Base-by-base conservation (phyloP, 2,888 invertebrate genomes). In the Trachelus tabidus region DNA sequence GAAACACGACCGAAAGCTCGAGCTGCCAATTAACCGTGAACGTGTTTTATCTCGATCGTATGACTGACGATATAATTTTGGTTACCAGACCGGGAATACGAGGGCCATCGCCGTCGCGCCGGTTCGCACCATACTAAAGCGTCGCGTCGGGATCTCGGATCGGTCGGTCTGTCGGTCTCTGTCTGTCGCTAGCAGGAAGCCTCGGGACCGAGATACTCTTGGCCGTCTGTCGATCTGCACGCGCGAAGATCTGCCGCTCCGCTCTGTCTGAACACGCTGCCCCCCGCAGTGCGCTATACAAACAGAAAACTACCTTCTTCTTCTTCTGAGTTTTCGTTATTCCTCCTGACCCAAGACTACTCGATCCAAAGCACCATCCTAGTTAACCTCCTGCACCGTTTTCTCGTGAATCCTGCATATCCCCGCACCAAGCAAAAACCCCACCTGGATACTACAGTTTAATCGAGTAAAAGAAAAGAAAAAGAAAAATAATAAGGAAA, bases 121-220 rank as follows among this genome's bases (percentile, higher is more conserved):
- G 97, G 92, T 97, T 96, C 92, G 96, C 97, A 91, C 97, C 97
- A 84, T 97, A 97, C 93, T 97, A 93, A 93, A 90, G 89, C 91
- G 90, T 89, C 91, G 91, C 87, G 90, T 88, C 89, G 87, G 82
- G 81, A 84, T 85, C 85, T 56, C 40, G 40, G 40, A 56, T 56
- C 86, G 86, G 86, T 86, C 89, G 89, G 87, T 88, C 87, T 85
- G 87, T 87, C 87, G 82, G 85, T 82, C 84, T 78, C 75, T 80
- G 80, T 83, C 80, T 85, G 87, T 86, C 87, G 89, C 88, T 90
- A 88, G 90, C 91, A 90, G 90, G 91, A 91, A 91, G 90, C 90
- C 91, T 90, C 91, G 91, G 90, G 87, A 90, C 89, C 90, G 90
- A 90, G 76, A 82, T 76, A 77, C 71, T 77, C 78, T 75, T 79